Base-by-base conservation (phyloP, 2,888 invertebrate species). In the Alentia gelatinosa region DNA sequence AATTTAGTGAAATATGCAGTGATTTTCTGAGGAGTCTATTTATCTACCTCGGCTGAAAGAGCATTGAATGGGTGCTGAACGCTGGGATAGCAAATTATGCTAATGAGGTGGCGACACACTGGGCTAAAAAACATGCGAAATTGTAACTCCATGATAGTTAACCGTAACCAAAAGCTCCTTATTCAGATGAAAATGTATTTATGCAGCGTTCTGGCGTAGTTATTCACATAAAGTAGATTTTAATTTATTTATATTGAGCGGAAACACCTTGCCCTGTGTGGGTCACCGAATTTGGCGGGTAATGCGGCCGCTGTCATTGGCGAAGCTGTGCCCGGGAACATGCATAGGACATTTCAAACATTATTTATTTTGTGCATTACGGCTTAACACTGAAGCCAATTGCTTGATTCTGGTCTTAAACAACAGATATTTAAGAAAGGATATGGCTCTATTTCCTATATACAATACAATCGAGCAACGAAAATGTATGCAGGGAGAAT, bases 271-370 rank as follows among this genome's bases (percentile, higher is more conserved):
- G 33, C 23, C 7, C 15, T 4, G 35, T 30, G 74, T 19, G 39
- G 40, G 35, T 74, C 74, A 35, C 42, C 35, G 33, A 89, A 91
- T 89, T 91, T 91, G 91, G 91, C 91, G 91, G 83, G 91, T 50
- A 91, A 91, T 89, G 83, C 26, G n/a, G 35, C 33, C 35, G 79
- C 74, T n/a, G 35, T 33, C 37, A 91, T 91, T 91, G 91, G 91
- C 50, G 50, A 23, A 35, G 37, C n/a, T n/a, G 84, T 83, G 89
- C 91, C 91, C 91, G 40, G 83, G 42, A 89, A 89, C 89, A 37
- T 89, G 91, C n/a, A 83, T 91, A 79, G 30, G 30, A 33, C 39
- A 26, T 56, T 68, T 15, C 26, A 1, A 19, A 0, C 63, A 9
- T 68, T 37, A 12, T 89, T 74, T 42, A 39, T 19, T 63, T 33